phyloP scores from a whole-genome alignment of 2,888 invertebrate species.

The Tiliacea citrago region DNA sequence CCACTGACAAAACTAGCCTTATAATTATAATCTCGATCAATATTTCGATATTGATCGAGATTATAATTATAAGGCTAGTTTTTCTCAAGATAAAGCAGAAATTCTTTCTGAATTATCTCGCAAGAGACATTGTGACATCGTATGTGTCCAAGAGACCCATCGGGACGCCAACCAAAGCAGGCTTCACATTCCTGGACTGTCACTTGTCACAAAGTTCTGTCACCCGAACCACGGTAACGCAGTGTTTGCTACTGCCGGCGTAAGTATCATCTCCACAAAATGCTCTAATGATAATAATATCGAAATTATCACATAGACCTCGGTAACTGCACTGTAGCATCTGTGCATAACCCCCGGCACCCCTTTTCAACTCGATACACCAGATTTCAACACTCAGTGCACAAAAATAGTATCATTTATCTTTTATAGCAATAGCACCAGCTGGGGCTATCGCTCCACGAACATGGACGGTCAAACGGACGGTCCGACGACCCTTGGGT shows the following conservation, averaged over 20 bases:
- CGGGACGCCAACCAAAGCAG: no score
- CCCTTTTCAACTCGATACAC: neutral
- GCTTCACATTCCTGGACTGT: neutral
- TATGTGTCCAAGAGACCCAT: neutral
- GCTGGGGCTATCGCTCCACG: neutral
- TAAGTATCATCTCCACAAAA: neutral
- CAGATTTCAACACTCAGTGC: neutral
- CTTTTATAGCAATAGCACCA: no score
- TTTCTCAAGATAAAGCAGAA: neutral
- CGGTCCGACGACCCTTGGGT: no score
- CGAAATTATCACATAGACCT: neutral
- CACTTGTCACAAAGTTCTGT: neutral
- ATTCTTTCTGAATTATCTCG: neutral
- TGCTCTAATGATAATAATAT: neutral
- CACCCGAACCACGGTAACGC: neutral
- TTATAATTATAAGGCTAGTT: no score
- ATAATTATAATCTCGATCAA: neutral
- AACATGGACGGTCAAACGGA: no score
- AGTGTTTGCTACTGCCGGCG: neutral
- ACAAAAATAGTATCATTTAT: no score
- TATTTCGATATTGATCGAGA: no score
- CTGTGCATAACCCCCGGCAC: neutral
- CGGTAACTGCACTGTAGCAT: neutral
- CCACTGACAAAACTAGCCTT: no score
- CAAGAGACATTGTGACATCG: neutral